Evolutionary conservation across 1,140 invertebrate genomes (phyloP).

Genomic region (Rhagoletis zephyria): DNA sequence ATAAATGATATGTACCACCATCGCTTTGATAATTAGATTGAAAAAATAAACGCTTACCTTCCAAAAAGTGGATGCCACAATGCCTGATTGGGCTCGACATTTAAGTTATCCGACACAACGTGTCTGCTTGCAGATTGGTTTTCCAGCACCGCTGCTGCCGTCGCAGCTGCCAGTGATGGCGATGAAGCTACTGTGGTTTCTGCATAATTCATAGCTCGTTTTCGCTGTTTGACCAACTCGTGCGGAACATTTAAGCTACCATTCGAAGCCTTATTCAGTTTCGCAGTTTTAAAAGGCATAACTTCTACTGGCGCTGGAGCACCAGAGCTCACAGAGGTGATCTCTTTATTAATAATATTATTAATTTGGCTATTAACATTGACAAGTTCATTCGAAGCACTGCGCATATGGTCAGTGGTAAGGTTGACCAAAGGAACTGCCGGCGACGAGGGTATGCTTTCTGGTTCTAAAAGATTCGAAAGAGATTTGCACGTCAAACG

Average conservation of each 20-base stretch:
- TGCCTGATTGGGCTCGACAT: constrained; percentile 76
- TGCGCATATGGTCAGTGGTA: constrained; percentile 8
- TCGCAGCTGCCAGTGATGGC: constrained; percentile 72
- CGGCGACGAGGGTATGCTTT: constrained; percentile 55
- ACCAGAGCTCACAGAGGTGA: not conserved
- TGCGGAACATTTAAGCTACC: constrained; percentile 56
- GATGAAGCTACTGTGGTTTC: constrained; percentile 64
- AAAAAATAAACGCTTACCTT: constrained; percentile 75
- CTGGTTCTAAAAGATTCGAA: constrained; percentile 76
- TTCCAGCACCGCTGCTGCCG: not conserved
- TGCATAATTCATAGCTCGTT: constrained; percentile 29
- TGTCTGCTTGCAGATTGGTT: constrained; percentile 5
- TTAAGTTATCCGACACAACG: constrained; percentile 59
- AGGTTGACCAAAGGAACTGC: constrained; percentile 5
- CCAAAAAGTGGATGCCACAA: constrained; percentile 82
- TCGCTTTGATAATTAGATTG: not conserved
- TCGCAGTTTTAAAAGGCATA: constrained; percentile 36
- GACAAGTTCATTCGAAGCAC: constrained; percentile 25
- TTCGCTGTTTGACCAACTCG: constrained; percentile 41
- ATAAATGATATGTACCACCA: too few relatives aligned
- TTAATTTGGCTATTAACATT: constrained; percentile 31
- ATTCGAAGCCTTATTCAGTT: constrained; percentile 54
- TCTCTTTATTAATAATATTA: not conserved
- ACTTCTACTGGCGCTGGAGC: not conserved
- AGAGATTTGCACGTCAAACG: constrained; percentile 78